These are phyloP conservation scores for Blastobasis lacticolella DNA, from an alignment of 2,888 invertebrate species.

Conservation along the genomic window DNA sequence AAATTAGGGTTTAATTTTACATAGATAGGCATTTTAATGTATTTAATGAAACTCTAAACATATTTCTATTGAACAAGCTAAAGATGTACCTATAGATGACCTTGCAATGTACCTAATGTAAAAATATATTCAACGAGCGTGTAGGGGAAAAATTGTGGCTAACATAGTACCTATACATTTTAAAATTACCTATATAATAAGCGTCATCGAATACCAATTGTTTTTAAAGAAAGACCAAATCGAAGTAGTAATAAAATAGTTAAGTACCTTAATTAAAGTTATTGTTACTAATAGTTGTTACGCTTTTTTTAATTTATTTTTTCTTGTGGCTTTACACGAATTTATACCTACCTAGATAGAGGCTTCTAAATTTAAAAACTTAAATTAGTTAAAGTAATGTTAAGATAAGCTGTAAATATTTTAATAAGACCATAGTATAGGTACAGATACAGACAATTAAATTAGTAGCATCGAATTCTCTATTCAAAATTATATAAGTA, in stretches of 20 bases:
- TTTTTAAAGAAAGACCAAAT: conserved; percentile 35
- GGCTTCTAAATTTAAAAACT: conserved; percentile 16
- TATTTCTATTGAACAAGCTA: no score
- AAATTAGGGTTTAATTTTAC: background rate
- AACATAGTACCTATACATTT: no score
- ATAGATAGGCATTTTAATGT: background rate
- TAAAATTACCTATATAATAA: background rate
- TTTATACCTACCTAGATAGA: conserved; percentile 20
- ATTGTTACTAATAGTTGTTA: conserved; percentile 25
- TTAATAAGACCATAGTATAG: conserved; percentile 18
- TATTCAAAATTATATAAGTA: no score
- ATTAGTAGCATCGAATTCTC: background rate
- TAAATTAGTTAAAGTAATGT: no score
- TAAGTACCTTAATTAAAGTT: conserved; percentile 17
- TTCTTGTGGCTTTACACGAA: conserved; percentile 21
- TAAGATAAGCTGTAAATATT: conserved; percentile 34
- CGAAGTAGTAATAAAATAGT: conserved; percentile 28
- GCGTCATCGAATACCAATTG: conserved; percentile 15
- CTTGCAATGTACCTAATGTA: no score
- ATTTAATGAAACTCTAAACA: no score
- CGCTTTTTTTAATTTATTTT: conserved; percentile 31
- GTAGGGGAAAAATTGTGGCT: no score
- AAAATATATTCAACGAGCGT: no score
- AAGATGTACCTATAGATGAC: no score
- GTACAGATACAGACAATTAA: conserved; percentile 14